A percentile compares a stretch with the other conserved stretches of the same genome.
Evolutionary conservation across 2,113 vertebrate species (phyloP).

Genomic region (Ceuthmochares aereus): DNA sequence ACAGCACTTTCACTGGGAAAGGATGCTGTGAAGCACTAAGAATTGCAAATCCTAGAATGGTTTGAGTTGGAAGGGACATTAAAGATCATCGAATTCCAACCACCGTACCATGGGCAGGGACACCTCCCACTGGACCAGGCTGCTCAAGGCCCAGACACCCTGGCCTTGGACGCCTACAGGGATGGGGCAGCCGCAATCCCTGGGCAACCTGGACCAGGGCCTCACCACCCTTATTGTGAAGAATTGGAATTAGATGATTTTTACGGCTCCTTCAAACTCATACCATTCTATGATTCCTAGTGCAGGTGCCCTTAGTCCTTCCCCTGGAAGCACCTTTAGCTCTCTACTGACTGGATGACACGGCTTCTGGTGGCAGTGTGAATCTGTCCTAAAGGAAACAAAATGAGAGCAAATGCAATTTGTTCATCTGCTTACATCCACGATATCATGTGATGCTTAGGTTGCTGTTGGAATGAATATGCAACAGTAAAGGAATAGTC

Average conservation of each 20-base stretch:
- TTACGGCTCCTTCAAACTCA: too few relatives aligned
- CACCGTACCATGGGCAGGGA: too few relatives aligned
- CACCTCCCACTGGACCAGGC: too few relatives aligned
- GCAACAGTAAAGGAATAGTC: background rate
- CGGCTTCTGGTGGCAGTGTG: background rate
- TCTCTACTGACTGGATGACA: background rate
- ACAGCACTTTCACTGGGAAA: background rate
- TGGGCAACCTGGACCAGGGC: too few relatives aligned
- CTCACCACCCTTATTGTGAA: too few relatives aligned
- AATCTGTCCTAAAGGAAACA: background rate
- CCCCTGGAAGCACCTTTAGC: background rate
- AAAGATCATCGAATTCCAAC: too few relatives aligned
- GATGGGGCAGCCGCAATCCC: too few relatives aligned
- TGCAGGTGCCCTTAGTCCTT: background rate
- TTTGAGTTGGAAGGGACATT: too few relatives aligned
- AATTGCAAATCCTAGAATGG: background rate
- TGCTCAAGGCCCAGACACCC: too few relatives aligned
- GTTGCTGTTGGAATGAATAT: background rate
- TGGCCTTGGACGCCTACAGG: too few relatives aligned
- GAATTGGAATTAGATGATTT: too few relatives aligned
- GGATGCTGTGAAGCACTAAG: background rate
- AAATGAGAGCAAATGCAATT: background rate
- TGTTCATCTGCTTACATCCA: background rate
- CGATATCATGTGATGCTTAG: background rate
- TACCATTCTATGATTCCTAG: background rate